These are phyloP conservation scores for Gambusia holbrooki DNA, from an alignment of 2,113 vertebrate genomes.

Conservation along the genomic window DNA sequence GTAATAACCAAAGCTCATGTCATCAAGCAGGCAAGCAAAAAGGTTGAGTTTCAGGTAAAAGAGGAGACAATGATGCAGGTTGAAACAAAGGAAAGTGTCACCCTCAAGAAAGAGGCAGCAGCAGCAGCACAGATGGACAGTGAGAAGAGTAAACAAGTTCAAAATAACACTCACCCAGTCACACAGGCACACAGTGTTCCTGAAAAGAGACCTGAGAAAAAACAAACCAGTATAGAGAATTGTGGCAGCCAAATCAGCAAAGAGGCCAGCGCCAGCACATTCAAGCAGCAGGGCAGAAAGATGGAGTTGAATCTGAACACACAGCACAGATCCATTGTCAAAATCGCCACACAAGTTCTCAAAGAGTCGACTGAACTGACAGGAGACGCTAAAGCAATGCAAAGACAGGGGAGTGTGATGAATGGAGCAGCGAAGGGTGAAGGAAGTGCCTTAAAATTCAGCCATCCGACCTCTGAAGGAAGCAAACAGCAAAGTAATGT, in stretches of 20 bases:
- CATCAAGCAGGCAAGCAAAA: conserved; percentile 46
- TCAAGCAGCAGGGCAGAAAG: conserved; percentile 26
- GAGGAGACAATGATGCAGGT: conserved; percentile 32
- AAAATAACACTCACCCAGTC: conserved; percentile 37
- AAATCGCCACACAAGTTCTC: conserved; percentile 44
- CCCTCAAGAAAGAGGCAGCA: conserved; percentile 41
- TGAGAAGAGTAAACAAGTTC: conserved; percentile 38
- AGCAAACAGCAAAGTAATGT: conserved; percentile 48
- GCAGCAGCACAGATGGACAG: conserved; percentile 32
- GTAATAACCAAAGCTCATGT: conserved; percentile 56
- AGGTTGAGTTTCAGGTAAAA: conserved; percentile 61
- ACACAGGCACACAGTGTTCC: conserved; percentile 30
- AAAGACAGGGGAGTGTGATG: conserved; percentile 31
- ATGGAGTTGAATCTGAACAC: conserved; percentile 39
- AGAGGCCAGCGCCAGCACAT: conserved; percentile 17
- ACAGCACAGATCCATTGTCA: conserved; percentile 40
- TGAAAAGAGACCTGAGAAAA: conserved; percentile 32
- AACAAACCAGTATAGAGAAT: conserved; percentile 26
- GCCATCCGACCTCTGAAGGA: conserved; percentile 31
- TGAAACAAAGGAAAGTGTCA: conserved; percentile 25
- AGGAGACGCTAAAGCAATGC: conserved; percentile 32
- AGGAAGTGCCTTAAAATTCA: conserved; percentile 32
- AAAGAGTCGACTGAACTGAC: conserved; percentile 23
- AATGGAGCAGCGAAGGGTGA: conserved; percentile 48
- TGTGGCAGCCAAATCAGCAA: neutral